A percentile compares a stretch with the other conserved stretches of the same genome.
phyloP scores from a whole-genome alignment of 2,113 vertebrate species.

The Salvelinus fontinalis region DNA sequence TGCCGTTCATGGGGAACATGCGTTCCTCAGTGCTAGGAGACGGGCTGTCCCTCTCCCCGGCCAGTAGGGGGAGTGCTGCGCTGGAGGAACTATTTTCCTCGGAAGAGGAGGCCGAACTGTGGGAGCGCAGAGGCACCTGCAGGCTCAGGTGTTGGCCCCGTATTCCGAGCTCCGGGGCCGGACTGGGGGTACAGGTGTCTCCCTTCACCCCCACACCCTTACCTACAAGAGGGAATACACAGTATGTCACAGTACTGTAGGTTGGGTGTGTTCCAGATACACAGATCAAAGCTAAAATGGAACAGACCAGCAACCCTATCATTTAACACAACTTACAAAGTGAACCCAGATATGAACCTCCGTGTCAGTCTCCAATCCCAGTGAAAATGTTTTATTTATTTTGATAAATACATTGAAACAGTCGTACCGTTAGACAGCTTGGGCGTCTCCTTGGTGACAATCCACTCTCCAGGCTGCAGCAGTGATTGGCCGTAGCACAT shows the following conservation, averaged over 20 bases:
- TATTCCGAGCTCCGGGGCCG: constrained; percentile 75
- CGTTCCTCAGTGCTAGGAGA: constrained; percentile 83
- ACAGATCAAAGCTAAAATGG: too few species aligned
- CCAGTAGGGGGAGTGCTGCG: constrained; percentile 87
- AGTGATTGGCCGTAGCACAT: constrained; percentile 96
- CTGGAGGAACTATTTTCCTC: constrained; percentile 94
- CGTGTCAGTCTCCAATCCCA: too few species aligned
- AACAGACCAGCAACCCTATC: too few species aligned
- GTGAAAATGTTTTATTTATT: too few species aligned
- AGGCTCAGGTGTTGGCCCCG: constrained; percentile 86
- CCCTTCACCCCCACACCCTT: constrained; percentile 78
- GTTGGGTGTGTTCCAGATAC: too few species aligned
- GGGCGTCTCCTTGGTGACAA: constrained; percentile 88
- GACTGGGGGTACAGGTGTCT: constrained; percentile 78
- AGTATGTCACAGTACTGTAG: too few species aligned
- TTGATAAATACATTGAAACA: constrained; percentile 3
- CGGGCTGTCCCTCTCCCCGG: constrained; percentile 86
- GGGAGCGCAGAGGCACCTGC: constrained; percentile 87
- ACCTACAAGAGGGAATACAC: constrained; percentile 59
- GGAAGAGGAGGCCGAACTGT: constrained; percentile 92
- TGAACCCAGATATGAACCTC: too few species aligned
- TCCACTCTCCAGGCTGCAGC: constrained; percentile 92
- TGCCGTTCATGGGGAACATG: constrained; percentile 71
- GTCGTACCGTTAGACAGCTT: constrained; percentile 85
- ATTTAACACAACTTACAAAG: too few species aligned